These are phyloP conservation scores for Lepidostoma basale DNA, from an alignment of 1,140 invertebrate species.

Conservation along the genomic window DNA sequence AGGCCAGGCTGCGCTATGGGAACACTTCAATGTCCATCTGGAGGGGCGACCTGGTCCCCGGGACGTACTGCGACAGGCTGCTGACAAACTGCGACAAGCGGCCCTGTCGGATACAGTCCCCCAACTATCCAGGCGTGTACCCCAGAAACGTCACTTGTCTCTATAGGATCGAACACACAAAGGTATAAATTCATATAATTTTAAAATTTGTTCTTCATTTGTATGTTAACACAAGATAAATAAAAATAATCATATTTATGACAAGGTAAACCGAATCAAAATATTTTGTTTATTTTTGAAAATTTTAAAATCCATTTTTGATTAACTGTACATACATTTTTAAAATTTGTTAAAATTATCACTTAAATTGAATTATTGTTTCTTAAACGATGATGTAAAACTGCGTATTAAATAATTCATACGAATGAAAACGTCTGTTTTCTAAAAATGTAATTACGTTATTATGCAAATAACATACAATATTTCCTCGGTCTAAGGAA, in stretches of 20 bases:
- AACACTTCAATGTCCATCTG: constrained; percentile 72
- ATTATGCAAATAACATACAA: too few relatives aligned
- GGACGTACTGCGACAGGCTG: constrained; percentile 79
- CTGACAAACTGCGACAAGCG: constrained; percentile 71
- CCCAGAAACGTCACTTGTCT: constrained; percentile 84
- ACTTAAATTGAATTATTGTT: too few relatives aligned
- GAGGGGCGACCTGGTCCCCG: constrained; percentile 71
- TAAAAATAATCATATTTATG: neutral
- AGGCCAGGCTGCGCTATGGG: constrained; percentile 77
- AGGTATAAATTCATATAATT: constrained; percentile 48
- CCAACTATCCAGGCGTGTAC: constrained; percentile 86
- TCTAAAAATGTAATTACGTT: too few relatives aligned
- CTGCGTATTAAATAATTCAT: too few relatives aligned
- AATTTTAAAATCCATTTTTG: too few relatives aligned
- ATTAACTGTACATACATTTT: too few relatives aligned
- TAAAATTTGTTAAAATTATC: too few relatives aligned
- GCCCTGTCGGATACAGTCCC: constrained; percentile 78
- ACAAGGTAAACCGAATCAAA: too few relatives aligned
- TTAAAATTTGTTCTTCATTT: neutral
- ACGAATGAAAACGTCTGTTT: too few relatives aligned
- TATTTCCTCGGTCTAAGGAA: too few relatives aligned
- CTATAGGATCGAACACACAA: constrained; percentile 74
- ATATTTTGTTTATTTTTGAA: too few relatives aligned
- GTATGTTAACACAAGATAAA: neutral
- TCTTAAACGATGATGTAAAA: too few relatives aligned